Conservation (phyloP, 23 tunicate genomes). For the Phallusia fumigata region DNA sequence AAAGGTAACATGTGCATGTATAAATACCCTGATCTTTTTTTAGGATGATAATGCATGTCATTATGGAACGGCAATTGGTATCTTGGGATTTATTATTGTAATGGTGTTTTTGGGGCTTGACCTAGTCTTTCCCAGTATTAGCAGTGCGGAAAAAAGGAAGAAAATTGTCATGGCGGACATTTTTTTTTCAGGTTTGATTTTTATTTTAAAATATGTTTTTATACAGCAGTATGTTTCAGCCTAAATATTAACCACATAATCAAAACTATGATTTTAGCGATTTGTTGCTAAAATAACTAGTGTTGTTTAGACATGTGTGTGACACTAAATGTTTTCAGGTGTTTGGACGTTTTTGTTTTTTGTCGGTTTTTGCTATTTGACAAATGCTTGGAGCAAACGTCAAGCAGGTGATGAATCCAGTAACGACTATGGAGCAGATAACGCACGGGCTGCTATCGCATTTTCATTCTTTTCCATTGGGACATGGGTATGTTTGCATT, state of each 20-base stretch:
- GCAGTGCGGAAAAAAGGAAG: slow-evolving; percentile 87
- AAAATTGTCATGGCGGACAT: slow-evolving; percentile 91
- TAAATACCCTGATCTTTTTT: neutral
- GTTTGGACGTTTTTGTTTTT: slow-evolving; percentile 84
- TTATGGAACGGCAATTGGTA: slow-evolving; percentile 85
- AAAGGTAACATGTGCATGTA: too few species aligned
- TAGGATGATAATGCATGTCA: slow-evolving; percentile 86
- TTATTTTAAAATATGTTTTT: too few species aligned
- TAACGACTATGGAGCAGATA: slow-evolving; percentile 50
- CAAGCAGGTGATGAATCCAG: neutral
- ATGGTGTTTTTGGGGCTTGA: slow-evolving; percentile 71
- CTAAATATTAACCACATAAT: too few species aligned
- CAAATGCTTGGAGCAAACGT: slow-evolving; percentile 60
- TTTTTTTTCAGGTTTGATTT: slow-evolving; percentile 80
- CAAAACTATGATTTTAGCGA: too few species aligned
- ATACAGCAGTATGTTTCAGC: too few species aligned
- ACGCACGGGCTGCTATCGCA: slow-evolving; percentile 87
- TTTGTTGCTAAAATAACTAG: too few species aligned
- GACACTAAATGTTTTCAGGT: slow-evolving; percentile 26
- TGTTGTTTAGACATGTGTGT: neutral
- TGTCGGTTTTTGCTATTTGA: slow-evolving; percentile 89
- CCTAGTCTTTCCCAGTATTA: slow-evolving; percentile 83
- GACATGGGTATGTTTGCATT: slow-evolving; percentile 59
- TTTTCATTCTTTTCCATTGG: slow-evolving; percentile 87
- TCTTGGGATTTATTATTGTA: slow-evolving; percentile 68